Evolutionary conservation across 1,140 invertebrate genomes (phyloP), one percentile per base, ranked within the genome.

Genomic region (Micrasema minimum): DNA sequence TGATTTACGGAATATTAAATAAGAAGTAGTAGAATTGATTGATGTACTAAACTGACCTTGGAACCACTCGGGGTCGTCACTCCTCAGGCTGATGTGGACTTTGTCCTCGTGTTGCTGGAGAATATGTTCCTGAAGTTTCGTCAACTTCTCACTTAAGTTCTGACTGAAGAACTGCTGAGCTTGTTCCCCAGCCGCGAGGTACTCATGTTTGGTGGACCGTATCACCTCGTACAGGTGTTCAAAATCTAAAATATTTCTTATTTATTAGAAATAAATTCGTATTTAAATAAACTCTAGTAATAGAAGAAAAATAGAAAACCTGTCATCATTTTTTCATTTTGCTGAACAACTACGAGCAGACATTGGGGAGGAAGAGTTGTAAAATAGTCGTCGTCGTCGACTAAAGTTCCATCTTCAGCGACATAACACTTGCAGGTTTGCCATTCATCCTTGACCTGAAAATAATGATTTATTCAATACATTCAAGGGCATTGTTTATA

Each of bases 321-420:
- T 77, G 88, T 90, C 74, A 89, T 83, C 70, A 90, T 84, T 75
- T 82, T 80, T 79, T 89, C 88, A 72, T 88, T 86, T 59, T 85
- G 83, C 70, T 85, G 86, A 72, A 89, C 86, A 50, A 90, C 79
- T 66, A 93, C 88, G 11, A 93, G 85, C 4, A 92, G 82, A 0
- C 90, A 92, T 77, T 94, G 92, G 1, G 90, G 80, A 23, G 90
- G 86, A 61, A 94, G 77, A 1, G 89, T 91, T 45, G 83, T 78
- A 75, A 94, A 90, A 77, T 93, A 93, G 2, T 91, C 90, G 41
- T 93, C 90, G 73, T 87, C 87, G 51, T 91, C 89, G 22, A 93
- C 87, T 69, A 88, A 82, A 16, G 91, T 92, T 41, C 92, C 92
- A 81, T 94, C 92, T 41, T 87, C 79, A 0, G 87, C 84, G 50